Evolutionary conservation across 2,888 invertebrate genomes (phyloP), one percentile per base, ranked within the genome.

Genomic region (Pterostichus madidus): DNA sequence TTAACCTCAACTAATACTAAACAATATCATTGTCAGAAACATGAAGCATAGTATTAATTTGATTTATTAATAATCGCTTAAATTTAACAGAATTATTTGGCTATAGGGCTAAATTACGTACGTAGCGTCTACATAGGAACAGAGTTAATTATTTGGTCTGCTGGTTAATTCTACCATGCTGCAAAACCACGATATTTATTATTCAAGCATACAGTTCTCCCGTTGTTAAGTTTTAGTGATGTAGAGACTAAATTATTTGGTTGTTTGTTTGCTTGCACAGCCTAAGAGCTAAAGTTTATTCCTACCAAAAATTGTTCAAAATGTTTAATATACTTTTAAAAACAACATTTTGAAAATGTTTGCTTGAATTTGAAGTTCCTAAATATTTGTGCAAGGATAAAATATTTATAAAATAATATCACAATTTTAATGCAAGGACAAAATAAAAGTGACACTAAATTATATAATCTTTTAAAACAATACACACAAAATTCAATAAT

Each of bases 151-250:
- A 64, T 64, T 64, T 64, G 31, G 64, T 35, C n/a, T 32, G 64
- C 35, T 64, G 64, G 64, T 64, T 64, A 64, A 64, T 64, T 64
- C 64, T 64, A 35, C 64, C 64, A 64, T 64, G 64, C 64, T 64
- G 64, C 64, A 64, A 64, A 64, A 35, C 64, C 64, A n/a, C 39
- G 64, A 35, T 64, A 64, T 64, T 64, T 64, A 64, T 64, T 64
- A 64, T 64, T 64, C 35, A 61, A 64, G 32, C 64, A 64, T 32
- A 64, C 64, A 35, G 35, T 64, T 64, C 64, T 64, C 64, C 31
- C 35, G 64, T 13, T 61, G 61, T 61, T 64, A 64, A 64, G 64
- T 64, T 24, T 64, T 35, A 31, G 35, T 64, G 64, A 64, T 64
- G 61, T 35, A 11, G 64, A n/a, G 64, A 35, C 64, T 64, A 64